Evolutionary conservation across 1,140 invertebrate genomes (phyloP).

Genomic region (Sycophila sp.): DNA sequence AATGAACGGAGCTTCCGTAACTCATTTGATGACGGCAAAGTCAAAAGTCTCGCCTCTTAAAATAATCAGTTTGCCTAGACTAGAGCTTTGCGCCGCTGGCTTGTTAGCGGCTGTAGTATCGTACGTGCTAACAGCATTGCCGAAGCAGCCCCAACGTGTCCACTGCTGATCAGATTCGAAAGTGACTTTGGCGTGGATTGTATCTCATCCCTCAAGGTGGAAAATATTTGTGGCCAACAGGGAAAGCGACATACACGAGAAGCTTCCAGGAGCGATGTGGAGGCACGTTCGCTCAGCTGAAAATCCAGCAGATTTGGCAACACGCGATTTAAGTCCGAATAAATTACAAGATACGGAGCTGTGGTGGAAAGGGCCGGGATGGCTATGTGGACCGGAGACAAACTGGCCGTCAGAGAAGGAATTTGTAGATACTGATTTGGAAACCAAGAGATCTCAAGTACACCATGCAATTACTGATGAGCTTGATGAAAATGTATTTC

Average conservation of each 20-base stretch:
- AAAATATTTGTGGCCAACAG: conserved; percentile 55
- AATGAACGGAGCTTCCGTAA: not conserved
- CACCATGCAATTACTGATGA: no score
- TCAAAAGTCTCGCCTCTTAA: conserved; percentile 41
- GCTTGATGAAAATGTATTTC: no score
- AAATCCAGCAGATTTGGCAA: conserved; percentile 46
- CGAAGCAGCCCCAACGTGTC: not conserved
- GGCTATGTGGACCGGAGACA: not conserved
- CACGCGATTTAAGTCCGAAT: not conserved
- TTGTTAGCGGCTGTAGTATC: conserved; percentile 41
- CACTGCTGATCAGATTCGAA: conserved; percentile 46
- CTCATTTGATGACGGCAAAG: conserved; percentile 33
- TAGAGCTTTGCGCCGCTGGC: conserved; percentile 55
- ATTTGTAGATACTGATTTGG: not conserved
- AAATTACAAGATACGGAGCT: not conserved
- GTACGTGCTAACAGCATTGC: not conserved
- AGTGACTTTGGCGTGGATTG: conserved; percentile 51
- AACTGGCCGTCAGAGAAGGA: not conserved
- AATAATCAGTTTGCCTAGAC: conserved; percentile 45
- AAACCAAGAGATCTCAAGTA: no score
- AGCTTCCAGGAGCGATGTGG: conserved; percentile 39
- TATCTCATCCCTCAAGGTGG: conserved; percentile 50
- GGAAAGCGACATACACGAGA: conserved; percentile 47
- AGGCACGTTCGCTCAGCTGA: conserved; percentile 43
- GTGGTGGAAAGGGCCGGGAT: conserved; percentile 25